A percentile compares a stretch with the other conserved stretches of the same genome.
These are phyloP conservation scores for Donacobius atricapilla DNA, from an alignment of 2,113 vertebrate species.

Conservation along the genomic window DNA sequence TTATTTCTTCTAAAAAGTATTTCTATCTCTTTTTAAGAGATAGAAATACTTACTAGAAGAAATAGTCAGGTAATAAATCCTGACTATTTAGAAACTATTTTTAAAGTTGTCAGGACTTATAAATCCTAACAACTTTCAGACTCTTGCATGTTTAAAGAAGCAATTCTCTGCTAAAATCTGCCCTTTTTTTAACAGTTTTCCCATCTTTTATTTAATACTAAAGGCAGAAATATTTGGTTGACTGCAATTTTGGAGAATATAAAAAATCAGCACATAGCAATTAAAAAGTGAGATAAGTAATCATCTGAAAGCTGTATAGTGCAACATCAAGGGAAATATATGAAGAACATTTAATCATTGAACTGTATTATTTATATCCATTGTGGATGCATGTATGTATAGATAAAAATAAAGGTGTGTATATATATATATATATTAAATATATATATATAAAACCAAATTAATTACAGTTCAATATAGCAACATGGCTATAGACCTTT, in stretches of 20 bases:
- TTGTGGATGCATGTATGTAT: background rate
- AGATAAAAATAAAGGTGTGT: background rate
- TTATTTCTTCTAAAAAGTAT: background rate
- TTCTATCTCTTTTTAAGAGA: background rate
- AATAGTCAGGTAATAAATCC: too few species aligned
- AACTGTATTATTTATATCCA: background rate
- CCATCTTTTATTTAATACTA: background rate
- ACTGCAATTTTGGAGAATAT: background rate
- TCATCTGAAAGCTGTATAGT: background rate
- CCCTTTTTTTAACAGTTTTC: background rate
- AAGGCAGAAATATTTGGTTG: background rate
- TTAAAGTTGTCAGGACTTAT: too few species aligned
- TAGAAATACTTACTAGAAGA: too few species aligned
- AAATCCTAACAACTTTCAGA: too few species aligned
- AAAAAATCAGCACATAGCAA: background rate
- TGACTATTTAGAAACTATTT: too few species aligned
- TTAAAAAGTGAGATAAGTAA: background rate
- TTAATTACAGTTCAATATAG: background rate
- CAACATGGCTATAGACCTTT: background rate
- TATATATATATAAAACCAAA: background rate
- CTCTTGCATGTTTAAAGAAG: background rate
- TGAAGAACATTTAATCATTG: too few species aligned
- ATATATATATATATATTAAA: background rate
- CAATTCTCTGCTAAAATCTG: background rate
- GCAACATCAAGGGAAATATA: background rate